A percentile compares a stretch with the other conserved stretches of the same genome.
Evolutionary conservation across 2,888 invertebrate species (phyloP).

Genomic region (Drosophila pegasa): DNA sequence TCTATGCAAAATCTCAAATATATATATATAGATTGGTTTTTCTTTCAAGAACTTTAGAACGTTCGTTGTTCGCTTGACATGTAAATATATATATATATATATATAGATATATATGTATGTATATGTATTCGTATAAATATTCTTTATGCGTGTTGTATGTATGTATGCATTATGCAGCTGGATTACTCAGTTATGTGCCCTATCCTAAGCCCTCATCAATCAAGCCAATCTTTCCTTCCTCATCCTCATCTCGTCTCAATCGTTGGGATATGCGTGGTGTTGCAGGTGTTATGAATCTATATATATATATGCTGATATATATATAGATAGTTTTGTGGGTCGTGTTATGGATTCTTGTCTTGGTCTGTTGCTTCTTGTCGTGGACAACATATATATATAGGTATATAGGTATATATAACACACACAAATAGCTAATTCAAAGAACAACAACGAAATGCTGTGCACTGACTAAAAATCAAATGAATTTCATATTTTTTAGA

Average conservation of each 20-base stretch:
- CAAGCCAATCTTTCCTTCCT: conserved; percentile 8
- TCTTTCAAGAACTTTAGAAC: conserved; percentile 56
- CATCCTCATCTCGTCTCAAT: conserved; percentile 47
- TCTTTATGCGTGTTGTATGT: conserved; percentile 28
- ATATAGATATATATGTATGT: neutral
- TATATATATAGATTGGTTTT: conserved; percentile 43
- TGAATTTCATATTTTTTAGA: conserved; percentile 1
- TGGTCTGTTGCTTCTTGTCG: conserved; percentile 36
- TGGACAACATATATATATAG: neutral
- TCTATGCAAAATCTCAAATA: conserved; percentile 59
- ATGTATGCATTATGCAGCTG: conserved; percentile 37
- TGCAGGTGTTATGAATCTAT: conserved; percentile 63
- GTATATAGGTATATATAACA: neutral
- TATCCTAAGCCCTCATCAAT: neutral
- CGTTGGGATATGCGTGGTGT: conserved; percentile 82
- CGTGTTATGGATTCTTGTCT: conserved; percentile 34
- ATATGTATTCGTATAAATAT: conserved; percentile 23
- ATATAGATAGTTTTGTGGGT: conserved; percentile 34
- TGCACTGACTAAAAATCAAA: conserved; percentile 39
- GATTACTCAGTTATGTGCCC: conserved; percentile 29
- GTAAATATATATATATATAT: conserved; percentile 57
- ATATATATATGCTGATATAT: neutral
- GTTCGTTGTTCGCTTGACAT: conserved; percentile 67
- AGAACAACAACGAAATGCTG: conserved; percentile 58
- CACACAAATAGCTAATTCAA: conserved; percentile 49